Evolutionary conservation across 2,888 invertebrate species (phyloP), one percentile per base, ranked within the genome.

Genomic region (Phaonia tiefii): DNA sequence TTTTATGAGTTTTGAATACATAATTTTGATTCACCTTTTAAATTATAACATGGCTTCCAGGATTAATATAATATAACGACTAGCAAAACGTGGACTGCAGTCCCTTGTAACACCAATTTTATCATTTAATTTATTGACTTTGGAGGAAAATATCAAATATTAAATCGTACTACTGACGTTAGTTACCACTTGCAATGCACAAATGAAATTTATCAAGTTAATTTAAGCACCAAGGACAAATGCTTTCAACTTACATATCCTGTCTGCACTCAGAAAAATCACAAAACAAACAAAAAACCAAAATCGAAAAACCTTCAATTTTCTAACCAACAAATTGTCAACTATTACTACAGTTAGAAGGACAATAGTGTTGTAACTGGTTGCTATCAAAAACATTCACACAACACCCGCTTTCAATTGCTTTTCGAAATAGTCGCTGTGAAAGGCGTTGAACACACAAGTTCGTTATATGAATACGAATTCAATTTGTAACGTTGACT

Each of bases 401-500:
- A n/a, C 39, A 10, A 10, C 49, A 60, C 42, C 70, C 49, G 8
- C 8, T 56, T 11, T 4, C 8, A 11, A 15, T 13, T 22, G 0
- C 13, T 44, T 74, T 1, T 2, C 15, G n/a, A 20, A 13, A 15
- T 37, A 10, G 44, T 67, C 39, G 8, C 31, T 5, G 3, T 8
- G 31, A 31, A 31, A 31, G 31, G 31, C 31, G 31, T 31, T 31
- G 8, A 31, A 31, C 31, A 31, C 31, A 31, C 75, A 79, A 66
- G 66, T 75, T 66, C 26, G 37, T 44, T 22, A 22, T 56, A 80
- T 72, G 67, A 75, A 74, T 71, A 81, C 75, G 66, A 78, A 83
- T 83, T 80, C 85, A 83, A 86, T 86, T 86, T 86, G 85, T 85
- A 85, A 85, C 83, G 83, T 85, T 85, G 85, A 85, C 85, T 82